Evolutionary conservation across 2,797 vertebrate species (phyloP).

Genomic region (Gymnothorax javanicus): DNA sequence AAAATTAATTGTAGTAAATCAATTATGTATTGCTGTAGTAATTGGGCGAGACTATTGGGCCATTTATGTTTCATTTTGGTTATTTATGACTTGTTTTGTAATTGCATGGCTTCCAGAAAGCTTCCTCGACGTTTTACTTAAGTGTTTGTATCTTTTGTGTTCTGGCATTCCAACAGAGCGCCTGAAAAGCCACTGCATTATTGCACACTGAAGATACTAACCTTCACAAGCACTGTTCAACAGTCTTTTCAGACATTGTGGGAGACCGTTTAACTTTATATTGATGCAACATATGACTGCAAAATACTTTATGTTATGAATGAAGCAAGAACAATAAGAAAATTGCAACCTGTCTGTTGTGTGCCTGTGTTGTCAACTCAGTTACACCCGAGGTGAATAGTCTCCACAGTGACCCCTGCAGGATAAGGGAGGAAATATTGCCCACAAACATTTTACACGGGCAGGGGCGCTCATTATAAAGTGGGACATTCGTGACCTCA

Average conservation of each 20-base stretch:
- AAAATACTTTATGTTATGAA: background rate
- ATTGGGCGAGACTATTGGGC: background rate
- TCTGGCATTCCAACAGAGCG: too few species aligned
- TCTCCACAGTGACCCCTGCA: background rate
- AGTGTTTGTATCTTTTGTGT: too few species aligned
- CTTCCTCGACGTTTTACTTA: background rate
- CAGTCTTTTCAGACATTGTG: background rate
- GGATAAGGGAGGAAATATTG: background rate
- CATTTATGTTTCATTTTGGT: too few species aligned
- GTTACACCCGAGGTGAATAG: background rate
- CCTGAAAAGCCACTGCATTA: too few species aligned
- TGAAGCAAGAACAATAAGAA: background rate
- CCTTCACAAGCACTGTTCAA: too few species aligned
- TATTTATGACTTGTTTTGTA: background rate
- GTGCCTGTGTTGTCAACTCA: background rate
- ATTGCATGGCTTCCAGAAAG: background rate
- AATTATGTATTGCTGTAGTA: background rate
- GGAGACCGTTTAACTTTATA: background rate
- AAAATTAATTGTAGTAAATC: background rate
- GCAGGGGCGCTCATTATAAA: conserved; percentile 15
- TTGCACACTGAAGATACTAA: too few species aligned
- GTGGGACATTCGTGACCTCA: conserved; percentile 27
- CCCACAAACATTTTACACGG: background rate
- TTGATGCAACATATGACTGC: background rate
- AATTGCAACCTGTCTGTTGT: background rate